Base-by-base conservation (phyloP, 2,888 invertebrate genomes). In the Cremastinae sp. region DNA sequence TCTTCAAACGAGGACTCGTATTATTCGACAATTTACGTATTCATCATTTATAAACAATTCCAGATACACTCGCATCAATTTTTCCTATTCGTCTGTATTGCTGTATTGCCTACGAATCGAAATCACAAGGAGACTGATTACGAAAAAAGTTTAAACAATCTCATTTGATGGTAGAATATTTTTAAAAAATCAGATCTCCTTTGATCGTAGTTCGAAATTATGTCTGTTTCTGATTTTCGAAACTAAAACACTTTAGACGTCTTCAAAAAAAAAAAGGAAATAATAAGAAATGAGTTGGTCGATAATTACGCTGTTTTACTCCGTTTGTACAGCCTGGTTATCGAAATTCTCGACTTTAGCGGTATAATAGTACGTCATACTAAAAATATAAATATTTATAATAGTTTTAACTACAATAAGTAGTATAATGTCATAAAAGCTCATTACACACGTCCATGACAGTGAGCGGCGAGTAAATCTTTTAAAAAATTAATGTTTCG, bases 121-220 rank as follows among this genome's bases (percentile, higher is more conserved):
- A 87, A 78, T 77, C 72, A 70, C 79, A 80, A 83, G 80, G 83
- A 86, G 83, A 85, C 86, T 84, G 86, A 86, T 43, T 45, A 49
- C 84, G 84, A 28, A 43, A 56, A 12, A 41, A 43, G 34, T 1
- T 18, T n/a, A 3, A 65, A 41, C 20, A 36, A 53, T 16, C 20
- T 65, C 28, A 20, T 59, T n/a, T 28, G 16, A 16, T 16, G 41
- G 49, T 9, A 20, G 28, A 54, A 22, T 53, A 34, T 64, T 53
- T 49, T 10, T 14, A 41, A 41, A 41, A 41, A 43, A n/a, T 10
- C 12, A n/a, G 16, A 22, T 12, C 14, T 45, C 9, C 49, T 54
- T 43, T 45, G 51, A 16, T 41, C 34, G 38, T 53, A 36, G 22
- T 41, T 18, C 71, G 75, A 56, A 43, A 59, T 47, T 66, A 64